Evolutionary conservation across 2,113 vertebrate genomes (phyloP).

Genomic region (Muscicapa adusta): DNA sequence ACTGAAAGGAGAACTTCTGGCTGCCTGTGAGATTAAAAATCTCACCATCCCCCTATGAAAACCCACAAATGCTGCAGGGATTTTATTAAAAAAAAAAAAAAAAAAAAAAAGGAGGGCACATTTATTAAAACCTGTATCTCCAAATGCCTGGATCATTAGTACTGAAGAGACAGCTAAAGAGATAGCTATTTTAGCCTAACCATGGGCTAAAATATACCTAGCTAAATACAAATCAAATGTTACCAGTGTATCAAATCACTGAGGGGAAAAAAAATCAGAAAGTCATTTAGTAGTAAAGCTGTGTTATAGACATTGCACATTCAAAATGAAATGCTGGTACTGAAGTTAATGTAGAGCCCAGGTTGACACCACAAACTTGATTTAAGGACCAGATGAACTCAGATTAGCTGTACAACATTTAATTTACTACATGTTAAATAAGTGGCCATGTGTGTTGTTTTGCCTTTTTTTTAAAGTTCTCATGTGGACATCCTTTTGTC

Average conservation of each 20-base stretch:
- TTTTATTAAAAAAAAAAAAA: background rate
- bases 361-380: background rate
- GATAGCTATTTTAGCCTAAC: no score
- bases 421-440: background rate
- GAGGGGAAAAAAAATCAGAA: background rate
- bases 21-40: background rate
- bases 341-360: background rate
- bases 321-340: background rate
- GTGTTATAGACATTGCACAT: background rate
- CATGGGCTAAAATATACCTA: background rate
- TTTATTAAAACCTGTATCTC: background rate
- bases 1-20: background rate
- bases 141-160: background rate
- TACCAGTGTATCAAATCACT: background rate
- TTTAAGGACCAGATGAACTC: background rate
- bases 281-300: background rate
- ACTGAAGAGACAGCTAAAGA: background rate
- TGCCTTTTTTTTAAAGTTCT: background rate
- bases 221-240: background rate
- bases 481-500: background rate
- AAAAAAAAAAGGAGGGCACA: no score
- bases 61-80: accelerated
- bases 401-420: background rate
- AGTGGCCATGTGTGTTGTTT: accelerated
- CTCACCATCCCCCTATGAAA: background rate